Base-by-base conservation (phyloP, 2,888 invertebrate species). In the Thereva nobilitata region DNA sequence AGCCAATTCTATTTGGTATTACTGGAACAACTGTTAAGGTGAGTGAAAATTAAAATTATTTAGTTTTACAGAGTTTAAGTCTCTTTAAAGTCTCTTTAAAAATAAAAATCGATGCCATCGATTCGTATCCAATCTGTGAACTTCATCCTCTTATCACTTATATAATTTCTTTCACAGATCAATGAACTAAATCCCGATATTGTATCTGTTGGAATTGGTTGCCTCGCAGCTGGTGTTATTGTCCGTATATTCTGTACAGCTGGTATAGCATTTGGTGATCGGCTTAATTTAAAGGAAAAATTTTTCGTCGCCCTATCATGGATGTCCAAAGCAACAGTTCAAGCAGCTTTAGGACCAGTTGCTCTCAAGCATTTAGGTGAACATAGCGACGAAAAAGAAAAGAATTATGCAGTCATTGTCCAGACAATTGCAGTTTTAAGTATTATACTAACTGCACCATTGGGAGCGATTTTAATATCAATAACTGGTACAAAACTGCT, bases 301-400 rank as follows among this genome's bases (percentile, higher is more conserved):
- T 83, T 95, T 70, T 98, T 97, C 79, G 90, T 96, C 10, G 89
- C 95, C 0, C 80, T 97, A 4, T 87, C 96, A 0, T 95, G 95
- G 91, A 91, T 97, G 88, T 93, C 97, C 2, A 98, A 98, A 82
- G 97, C 97, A 5, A 97, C 97, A n/a, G 97, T 97, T 0, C 97
- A 95, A 86, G 93, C 93, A 34, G 93, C 93, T 0, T 80, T 94
- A 45, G 93, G 89, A 0, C 91, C 93, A 0, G 89, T 90, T 2
- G 87, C 90, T 0, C 78, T 93, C 40, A 90, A 89, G 73, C 84
- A 87, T 69, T 84, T 91, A 0, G 78, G 79, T 40, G 82, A 76
- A 76, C 78, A 78, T 53, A 77, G 74, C 67, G 75, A 74, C 54
- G 84, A 85, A 0, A 78, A 82, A 1, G 84, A 88, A 44, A 77